Evolutionary conservation across 2,888 invertebrate species (phyloP), one percentile per base, ranked within the genome.

Genomic region (Actias luna): DNA sequence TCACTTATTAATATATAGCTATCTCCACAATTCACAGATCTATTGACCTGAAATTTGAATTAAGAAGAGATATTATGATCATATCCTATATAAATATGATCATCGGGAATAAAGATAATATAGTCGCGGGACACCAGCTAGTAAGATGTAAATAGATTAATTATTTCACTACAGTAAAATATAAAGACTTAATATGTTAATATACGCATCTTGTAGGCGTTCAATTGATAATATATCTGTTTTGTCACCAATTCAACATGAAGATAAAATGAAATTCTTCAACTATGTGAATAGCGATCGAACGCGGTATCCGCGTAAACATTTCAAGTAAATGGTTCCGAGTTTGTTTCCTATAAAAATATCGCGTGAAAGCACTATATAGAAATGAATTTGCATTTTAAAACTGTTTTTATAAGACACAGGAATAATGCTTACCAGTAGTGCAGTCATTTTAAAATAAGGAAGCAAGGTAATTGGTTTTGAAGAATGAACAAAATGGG

Each of bases 361-460:
- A 77, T 79, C 78, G 81, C 82, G 80, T 83, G 80, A 77, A 76
- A 80, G 77, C 71, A 77, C 78, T 82, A 72, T 63, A 64, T 69
- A 52, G 73, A 70, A 70, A 73, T 73, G 75, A 78, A 70, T 76
- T 76, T 77, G 80, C 77, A 80, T 83, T 83, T 76, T 75, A 75
- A 78, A 82, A 74, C 68, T 69, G 68, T 71, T 78, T 78, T 78
- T 70, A 61, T 65, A 57, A 65, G 65, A 39, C 39, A 55, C 55
- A 29, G 29, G 29, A 61, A 61, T 57, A 39, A 39, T 27, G 36
- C 3, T 61, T 55, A 55, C 36, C 70, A 69, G 62, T 69, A 71
- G 66, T 68, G 63, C 64, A 64, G 63, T 65, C 25, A 65, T 66
- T 67, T 66, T 63, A 65, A 65, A 64, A 67, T 66, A 65, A 67